Percentiles rank a stretch among this genome's conserved stretches.
These are phyloP conservation scores for Gandaritis pyraliata DNA, from an alignment of 2,888 invertebrate species.

Conservation along the genomic window DNA sequence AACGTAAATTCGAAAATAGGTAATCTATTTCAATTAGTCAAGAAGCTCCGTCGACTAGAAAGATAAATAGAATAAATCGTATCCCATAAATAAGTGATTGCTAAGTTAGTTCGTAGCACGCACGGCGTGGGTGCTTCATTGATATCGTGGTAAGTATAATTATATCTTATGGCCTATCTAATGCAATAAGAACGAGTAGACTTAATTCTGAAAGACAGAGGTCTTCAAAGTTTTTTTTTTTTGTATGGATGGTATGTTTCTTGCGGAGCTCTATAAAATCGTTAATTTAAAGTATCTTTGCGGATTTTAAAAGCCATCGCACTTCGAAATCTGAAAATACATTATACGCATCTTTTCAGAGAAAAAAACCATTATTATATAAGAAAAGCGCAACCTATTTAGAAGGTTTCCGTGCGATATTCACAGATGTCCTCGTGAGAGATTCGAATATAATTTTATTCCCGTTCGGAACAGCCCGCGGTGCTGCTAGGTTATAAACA, in stretches of 20 bases:
- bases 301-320: too few relatives aligned
- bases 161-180: background rate
- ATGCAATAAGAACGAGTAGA: background rate
- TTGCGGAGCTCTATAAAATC: too few relatives aligned
- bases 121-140: conserved; percentile 52
- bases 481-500: conserved; percentile 43
- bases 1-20: conserved; percentile 1
- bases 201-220: background rate
- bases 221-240: too few relatives aligned
- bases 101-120: conserved; percentile 43
- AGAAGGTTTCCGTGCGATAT: conserved; percentile 3
- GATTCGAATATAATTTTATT: conserved; percentile 1
- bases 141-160: conserved; percentile 34
- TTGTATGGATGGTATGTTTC: too few relatives aligned
- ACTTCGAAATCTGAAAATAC: too few relatives aligned
- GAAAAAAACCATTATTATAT: background rate
- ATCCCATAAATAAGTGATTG: conserved; percentile 49
- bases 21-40: conserved; percentile 28
- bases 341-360: too few relatives aligned
- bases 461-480: conserved; percentile 15
- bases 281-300: too few relatives aligned
- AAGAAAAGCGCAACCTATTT: background rate
- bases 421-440: background rate
- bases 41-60: conserved; percentile 21
- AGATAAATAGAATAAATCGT: conserved; percentile 47